Evolutionary conservation across 2,113 vertebrate genomes (phyloP), one percentile per base, ranked within the genome.

Genomic region (Nothoprocta pentlandii): DNA sequence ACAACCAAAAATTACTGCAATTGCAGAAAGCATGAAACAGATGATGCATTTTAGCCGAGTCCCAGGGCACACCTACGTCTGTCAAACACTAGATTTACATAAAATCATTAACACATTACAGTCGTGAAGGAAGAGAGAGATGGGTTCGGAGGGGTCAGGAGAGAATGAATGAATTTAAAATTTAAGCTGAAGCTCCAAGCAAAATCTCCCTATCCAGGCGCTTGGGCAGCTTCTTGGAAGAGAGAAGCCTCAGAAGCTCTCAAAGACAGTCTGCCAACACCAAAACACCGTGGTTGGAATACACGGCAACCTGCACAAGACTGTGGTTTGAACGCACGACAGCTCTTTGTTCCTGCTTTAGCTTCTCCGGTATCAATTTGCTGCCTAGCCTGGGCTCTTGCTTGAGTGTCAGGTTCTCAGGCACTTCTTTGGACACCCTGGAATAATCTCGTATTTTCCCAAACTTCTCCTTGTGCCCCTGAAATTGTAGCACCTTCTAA

Each of bases 51-150:
- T 95, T 85, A 89, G 97, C 85, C 87, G 92, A 93, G 85, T 95
- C 81, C 91, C 80, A 80, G 81, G 83, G 80, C 94, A 39, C 85
- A 84, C 80, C 92, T 36, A 54, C 81, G 83, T 90, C 94, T 89
- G 94, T 87, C 80, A 87, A 95, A 76, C 49, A 77, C 66, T 92
- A 69, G 39, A 80, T 96, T 97, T 96, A 85, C 92, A 97, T 96
- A 96, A 97, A 96, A 95, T 94, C 84, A 95, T 97, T 95, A 96
- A 77, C 92, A 96, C 94, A 95, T 88, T 96, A 95, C 73, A 95
- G 49, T 10, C 90, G 30, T 41, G 71, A 87, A 89, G 94, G 89
- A 87, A 74, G 53, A 81, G 66, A 80, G 41, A 36, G 36, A 16
- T 69, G 80, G 73, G 61, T 92, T 68, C 90, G 66, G 74, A 3